phyloP scores from a whole-genome alignment of 1,140 invertebrate species.

The Drosophila trapezifrons region DNA sequence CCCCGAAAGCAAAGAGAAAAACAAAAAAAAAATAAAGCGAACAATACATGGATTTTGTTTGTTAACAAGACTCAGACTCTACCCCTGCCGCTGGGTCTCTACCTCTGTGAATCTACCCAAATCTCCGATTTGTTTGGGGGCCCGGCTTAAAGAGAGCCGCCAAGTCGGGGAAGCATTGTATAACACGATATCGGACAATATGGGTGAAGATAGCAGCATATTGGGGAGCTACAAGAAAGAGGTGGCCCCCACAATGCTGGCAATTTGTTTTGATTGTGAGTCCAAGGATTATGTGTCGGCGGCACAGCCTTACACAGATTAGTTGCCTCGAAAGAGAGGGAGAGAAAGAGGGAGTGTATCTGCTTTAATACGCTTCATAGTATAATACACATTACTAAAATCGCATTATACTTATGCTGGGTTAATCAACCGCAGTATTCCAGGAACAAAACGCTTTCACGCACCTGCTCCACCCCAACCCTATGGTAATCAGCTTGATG shows the following conservation, averaged over 20 bases:
- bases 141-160: constrained; percentile 53
- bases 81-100: constrained; percentile 17
- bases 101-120: constrained; percentile 19
- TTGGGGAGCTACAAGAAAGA: constrained; percentile 42
- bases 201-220: constrained; percentile 40
- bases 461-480: neutral
- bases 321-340: neutral
- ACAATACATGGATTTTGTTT: constrained; percentile 75
- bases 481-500: constrained; percentile 42
- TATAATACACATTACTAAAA: constrained; percentile 13
- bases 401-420: constrained; percentile 27
- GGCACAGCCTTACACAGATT: constrained; percentile 26
- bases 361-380: constrained; percentile 5
- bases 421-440: constrained; percentile 26
- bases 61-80: too few relatives aligned
- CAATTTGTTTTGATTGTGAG: constrained; percentile 64
- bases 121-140: constrained; percentile 62
- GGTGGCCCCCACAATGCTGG: constrained; percentile 53
- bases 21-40: constrained; percentile 43
- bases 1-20: constrained; percentile 13
- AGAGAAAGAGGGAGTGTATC: constrained; percentile 1
- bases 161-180: constrained; percentile 42
- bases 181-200: constrained; percentile 55
- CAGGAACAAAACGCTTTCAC: constrained; percentile 39
- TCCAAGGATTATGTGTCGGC: constrained; percentile 42